Conservation (phyloP, 2,888 invertebrate species). For the Zaprionus obscuricornis region DNA sequence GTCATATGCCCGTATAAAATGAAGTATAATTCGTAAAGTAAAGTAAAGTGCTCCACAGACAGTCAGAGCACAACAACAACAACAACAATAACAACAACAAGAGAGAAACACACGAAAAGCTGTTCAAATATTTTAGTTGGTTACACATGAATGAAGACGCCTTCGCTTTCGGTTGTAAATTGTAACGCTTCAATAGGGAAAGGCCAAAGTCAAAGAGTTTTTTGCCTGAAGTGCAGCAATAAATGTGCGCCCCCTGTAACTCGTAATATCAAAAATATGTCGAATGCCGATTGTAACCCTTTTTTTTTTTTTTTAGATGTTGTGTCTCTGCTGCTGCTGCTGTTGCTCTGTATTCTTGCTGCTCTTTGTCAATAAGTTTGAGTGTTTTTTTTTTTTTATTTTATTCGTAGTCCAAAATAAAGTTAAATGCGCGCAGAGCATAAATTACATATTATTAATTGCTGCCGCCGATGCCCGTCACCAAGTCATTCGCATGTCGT, state of each 20-base stretch:
- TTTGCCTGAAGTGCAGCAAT: slow-evolving; percentile 65
- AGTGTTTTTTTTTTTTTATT: slow-evolving; percentile 59
- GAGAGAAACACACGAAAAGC: slow-evolving; percentile 32
- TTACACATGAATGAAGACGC: slow-evolving; percentile 55
- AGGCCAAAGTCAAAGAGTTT: slow-evolving; percentile 57
- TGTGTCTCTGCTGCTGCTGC: too few relatives aligned
- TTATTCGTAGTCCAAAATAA: slow-evolving; percentile 16
- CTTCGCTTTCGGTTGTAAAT: slow-evolving; percentile 57
- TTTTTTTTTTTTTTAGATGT: slow-evolving; percentile 24
- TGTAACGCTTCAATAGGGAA: slow-evolving; percentile 69
- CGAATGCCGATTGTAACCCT: too few relatives aligned
- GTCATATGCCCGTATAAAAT: too few relatives aligned
- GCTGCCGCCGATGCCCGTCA: slow-evolving; percentile 49
- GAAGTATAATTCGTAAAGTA: too few relatives aligned
- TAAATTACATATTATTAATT: slow-evolving; percentile 78
- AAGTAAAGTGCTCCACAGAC: not conserved
- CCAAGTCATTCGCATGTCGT: too few relatives aligned
- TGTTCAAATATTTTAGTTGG: slow-evolving; percentile 43
- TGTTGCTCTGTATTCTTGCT: too few relatives aligned
- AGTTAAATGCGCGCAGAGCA: slow-evolving; percentile 62
- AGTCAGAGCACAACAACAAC: not conserved
- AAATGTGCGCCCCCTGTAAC: slow-evolving; percentile 36
- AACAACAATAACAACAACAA: not conserved
- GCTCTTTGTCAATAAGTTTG: slow-evolving; percentile 69
- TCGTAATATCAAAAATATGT: too few relatives aligned